Evolutionary conservation across 1,140 invertebrate species (phyloP).

Genomic region (Lutraria rhynchaena): DNA sequence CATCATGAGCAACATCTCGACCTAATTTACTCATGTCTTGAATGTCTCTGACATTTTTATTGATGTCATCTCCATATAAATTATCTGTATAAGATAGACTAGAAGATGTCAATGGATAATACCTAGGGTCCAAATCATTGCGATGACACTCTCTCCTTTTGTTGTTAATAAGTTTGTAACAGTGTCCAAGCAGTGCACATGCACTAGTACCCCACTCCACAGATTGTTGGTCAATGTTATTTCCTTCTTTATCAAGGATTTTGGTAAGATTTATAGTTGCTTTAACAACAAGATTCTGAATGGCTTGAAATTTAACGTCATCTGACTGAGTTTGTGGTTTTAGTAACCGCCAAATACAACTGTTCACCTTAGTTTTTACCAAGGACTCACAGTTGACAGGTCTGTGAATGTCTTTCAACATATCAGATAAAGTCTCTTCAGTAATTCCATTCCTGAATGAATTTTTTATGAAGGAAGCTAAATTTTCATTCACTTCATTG

Average conservation of each 20-base stretch:
- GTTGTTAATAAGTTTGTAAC: conserved; percentile 14
- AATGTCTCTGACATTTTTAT: conserved; percentile 29
- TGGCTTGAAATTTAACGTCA: conserved; percentile 3
- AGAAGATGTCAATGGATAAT: conserved; percentile 3
- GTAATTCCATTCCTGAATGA: conserved; percentile 42
- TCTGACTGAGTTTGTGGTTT: conserved; percentile 29
- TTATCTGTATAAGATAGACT: conserved; percentile 25
- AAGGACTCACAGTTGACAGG: conserved; percentile 37
- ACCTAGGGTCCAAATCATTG: conserved; percentile 5
- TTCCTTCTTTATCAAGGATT: conserved; percentile 1
- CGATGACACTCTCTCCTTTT: conserved; percentile 6
- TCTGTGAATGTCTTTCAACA: conserved; percentile 34
- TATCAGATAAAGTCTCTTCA: conserved; percentile 16
- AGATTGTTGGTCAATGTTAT: neutral
- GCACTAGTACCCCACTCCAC: conserved; percentile 11
- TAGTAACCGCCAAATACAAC: conserved; percentile 36
- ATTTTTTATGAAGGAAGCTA: conserved; percentile 34
- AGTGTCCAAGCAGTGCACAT: conserved; percentile 19
- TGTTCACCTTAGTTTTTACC: conserved; percentile 41
- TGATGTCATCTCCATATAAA: conserved; percentile 34
- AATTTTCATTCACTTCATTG: conserved; percentile 18
- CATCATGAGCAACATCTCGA: neutral
- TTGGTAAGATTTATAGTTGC: neutral
- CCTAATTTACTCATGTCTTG: conserved; percentile 6
- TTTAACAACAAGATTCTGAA: neutral